Evolutionary conservation across 2,113 vertebrate genomes (phyloP), one percentile per base, ranked within the genome.

Genomic region (Morone chrysops): DNA sequence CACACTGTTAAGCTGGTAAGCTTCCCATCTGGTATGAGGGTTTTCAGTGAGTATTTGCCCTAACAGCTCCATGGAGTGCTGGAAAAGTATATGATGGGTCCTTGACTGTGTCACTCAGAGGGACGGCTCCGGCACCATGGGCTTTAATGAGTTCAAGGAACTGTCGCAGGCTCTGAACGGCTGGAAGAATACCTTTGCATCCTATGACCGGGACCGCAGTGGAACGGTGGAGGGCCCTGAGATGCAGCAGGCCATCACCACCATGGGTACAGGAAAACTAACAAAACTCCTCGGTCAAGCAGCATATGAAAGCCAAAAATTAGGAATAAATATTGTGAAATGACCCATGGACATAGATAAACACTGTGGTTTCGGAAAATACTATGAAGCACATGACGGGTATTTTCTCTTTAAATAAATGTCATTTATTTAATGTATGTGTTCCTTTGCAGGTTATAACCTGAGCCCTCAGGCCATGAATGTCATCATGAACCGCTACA

Each of bases 91-190:
- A n/a, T 47, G 69, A 16, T 11, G 80, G 40, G 76, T 94, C 94
- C 95, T 97, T 98, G 94, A 96, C 92, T 45, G 45, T 0, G 14
- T 3, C 9, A 1, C 50, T 83, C 83, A 94, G 95, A 97, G 96
- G 95, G 97, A 92, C 94, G 95, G 88, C 93, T 97, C 97, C 2
- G 93, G 96, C 74, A 95, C 94, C 0, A 95, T 99, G 97, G 97
- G 98, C 59, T 99, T 99, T 73, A 88, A 84, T 45, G 98, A 99
- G 79, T 99, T 99, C 91, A 97, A 97, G 93, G 97, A 99, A 8
- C 96, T 99, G 61, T 97, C 95, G 94, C 89, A 95, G 8, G 96
- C 95, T 3, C 83, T 99, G 79, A 98, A 92, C n/a, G 96, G 95
- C 70, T 99, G 98, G 98, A 97, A 95, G 91, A 93, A 92, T 3